Evolutionary conservation across 1,140 invertebrate species (phyloP).

Genomic region (Triops longicaudatus): DNA sequence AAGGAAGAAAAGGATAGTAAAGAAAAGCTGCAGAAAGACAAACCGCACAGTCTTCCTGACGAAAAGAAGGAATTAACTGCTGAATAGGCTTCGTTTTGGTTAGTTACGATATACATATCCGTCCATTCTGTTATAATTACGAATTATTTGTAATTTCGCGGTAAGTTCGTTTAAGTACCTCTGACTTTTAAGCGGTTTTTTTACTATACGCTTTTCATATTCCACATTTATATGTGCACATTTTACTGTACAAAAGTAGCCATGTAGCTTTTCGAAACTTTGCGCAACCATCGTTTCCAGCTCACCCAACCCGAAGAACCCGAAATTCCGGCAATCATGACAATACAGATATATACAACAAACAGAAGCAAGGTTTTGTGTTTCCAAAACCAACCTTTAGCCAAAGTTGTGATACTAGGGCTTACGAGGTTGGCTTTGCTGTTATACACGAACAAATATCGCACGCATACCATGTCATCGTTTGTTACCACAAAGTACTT

Average conservation of each 20-base stretch:
- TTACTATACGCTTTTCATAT: background rate
- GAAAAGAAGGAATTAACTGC: conserved; percentile 20
- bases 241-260: conserved; percentile 4
- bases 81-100: background rate
- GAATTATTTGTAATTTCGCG: too few relatives aligned
- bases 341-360: background rate
- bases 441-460: conserved; percentile 64
- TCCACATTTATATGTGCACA: background rate
- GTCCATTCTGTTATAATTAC: too few relatives aligned
- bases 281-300: conserved; percentile 10
- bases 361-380: background rate
- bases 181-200: background rate
- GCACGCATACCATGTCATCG: conserved; percentile 62
- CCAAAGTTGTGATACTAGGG: background rate
- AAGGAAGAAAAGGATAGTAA: conserved; percentile 27
- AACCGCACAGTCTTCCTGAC: conserved; percentile 19
- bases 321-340: background rate
- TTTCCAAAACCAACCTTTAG: background rate
- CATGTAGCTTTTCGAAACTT: conserved; percentile 5
- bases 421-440: background rate
- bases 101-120: too few relatives aligned
- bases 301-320: background rate
- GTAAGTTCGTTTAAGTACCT: background rate
- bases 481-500: conserved; percentile 67
- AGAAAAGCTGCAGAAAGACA: conserved; percentile 23